A percentile compares a stretch with the other conserved stretches of the same genome.
phyloP scores from a whole-genome alignment of 1,140 invertebrate genomes.

The Caenorhabditis latens region DNA sequence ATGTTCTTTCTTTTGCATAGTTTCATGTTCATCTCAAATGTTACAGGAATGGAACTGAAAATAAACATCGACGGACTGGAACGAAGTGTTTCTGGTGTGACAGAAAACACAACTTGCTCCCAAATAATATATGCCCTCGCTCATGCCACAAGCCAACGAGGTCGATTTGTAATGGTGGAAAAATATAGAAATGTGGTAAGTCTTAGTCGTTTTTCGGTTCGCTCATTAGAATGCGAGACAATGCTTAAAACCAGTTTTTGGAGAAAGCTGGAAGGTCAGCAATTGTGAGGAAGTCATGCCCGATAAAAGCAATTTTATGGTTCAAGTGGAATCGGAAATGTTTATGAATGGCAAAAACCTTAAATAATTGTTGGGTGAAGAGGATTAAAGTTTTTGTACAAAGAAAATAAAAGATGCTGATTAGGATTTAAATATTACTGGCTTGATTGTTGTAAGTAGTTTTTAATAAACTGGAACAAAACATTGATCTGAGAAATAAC shows the following conservation, averaged over 20 bases:
- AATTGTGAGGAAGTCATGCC: not conserved
- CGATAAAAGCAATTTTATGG: constrained; percentile 31
- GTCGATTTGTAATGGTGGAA: constrained; percentile 63
- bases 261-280: constrained; percentile 38
- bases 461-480: too few species aligned
- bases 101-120: constrained; percentile 55
- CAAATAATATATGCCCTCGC: constrained; percentile 61
- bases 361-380: too few species aligned
- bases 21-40: not conserved
- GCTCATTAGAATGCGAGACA: not conserved
- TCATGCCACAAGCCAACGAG: constrained; percentile 59
- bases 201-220: not conserved
- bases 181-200: constrained; percentile 59
- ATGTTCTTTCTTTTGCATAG: too few species aligned
- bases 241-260: not conserved
- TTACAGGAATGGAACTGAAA: constrained; percentile 60
- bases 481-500: too few species aligned
- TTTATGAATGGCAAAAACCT: not conserved
- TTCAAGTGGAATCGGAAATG: constrained; percentile 52
- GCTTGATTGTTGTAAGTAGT: too few species aligned
- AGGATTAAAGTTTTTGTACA: too few species aligned
- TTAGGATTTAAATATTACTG: too few species aligned
- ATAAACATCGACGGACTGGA: constrained; percentile 59
- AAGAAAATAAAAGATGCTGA: too few species aligned
- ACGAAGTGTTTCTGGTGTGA: constrained; percentile 60